These are phyloP conservation scores for Urophycis tenuis DNA, from an alignment of 2,797 vertebrate species.

Conservation along the genomic window DNA sequence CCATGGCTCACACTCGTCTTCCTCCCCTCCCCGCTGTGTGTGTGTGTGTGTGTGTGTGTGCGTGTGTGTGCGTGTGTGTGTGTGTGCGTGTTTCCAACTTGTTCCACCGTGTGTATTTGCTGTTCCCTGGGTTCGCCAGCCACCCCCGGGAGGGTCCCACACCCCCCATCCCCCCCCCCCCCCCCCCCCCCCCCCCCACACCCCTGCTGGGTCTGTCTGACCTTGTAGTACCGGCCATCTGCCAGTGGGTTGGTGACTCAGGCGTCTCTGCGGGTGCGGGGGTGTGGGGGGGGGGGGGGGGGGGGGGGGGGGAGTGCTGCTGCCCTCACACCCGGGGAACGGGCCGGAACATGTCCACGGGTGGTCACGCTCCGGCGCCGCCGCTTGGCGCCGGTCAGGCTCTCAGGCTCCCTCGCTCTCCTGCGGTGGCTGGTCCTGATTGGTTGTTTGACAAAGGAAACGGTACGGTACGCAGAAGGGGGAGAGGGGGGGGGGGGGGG, in stretches of 20 bases:
- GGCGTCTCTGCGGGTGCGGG: not conserved
- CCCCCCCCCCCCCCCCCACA: too few relatives aligned
- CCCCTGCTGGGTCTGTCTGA: not conserved
- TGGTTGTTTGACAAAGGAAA: not conserved
- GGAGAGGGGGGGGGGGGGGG: not conserved
- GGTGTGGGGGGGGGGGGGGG: not conserved
- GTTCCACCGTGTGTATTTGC: not conserved
- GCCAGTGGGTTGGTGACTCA: not conserved
- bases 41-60: not conserved
- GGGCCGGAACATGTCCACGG: too few relatives aligned
- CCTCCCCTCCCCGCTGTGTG: not conserved
- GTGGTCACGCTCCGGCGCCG: too few relatives aligned
- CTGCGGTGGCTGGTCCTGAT: too few relatives aligned
- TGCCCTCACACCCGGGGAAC: too few relatives aligned
- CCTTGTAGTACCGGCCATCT: not conserved
- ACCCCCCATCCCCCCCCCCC: too few relatives aligned
- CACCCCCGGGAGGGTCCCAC: not conserved
- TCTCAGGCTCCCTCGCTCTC: too few relatives aligned
- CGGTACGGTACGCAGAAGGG: too few relatives aligned
- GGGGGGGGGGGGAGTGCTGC: not conserved
- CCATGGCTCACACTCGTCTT: not conserved
- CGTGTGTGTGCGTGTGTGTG: not conserved
- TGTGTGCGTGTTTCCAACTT: not conserved
- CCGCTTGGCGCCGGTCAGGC: too few relatives aligned
- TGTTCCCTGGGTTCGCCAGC: not conserved